Base-by-base conservation (phyloP, 2,113 vertebrate genomes). In the Leucopsar rothschildi region DNA sequence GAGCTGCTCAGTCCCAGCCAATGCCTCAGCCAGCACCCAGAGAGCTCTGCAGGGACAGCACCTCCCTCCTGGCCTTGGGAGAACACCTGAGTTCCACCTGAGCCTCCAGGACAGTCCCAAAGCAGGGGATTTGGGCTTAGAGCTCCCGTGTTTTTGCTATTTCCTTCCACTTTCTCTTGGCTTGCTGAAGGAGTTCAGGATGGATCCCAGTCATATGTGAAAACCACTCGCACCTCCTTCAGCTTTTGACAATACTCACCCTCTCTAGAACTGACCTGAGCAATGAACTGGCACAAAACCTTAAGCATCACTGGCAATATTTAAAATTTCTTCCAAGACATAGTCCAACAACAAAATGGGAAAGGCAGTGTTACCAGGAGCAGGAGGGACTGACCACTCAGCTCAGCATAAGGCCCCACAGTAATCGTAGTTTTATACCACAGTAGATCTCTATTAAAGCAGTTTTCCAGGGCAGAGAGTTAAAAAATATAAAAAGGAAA, bases 391-490 rank as follows among this genome's bases (percentile, higher is more conserved):
- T 72, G 86, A 95, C 35, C 84, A 52, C 23, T 81, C 92, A 79
- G 77, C 47, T 93, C 85, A 63, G 89, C 35, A 6, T 31, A 85
- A 49, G 66, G 37, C 66, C 40, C 61, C 35, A 23, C 12, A 60
- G 31, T 37, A 61, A 69, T 8, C 0, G 1, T 7, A 35, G 53
- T 21, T 70, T 49, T 25, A 55, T 47, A 78, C 88, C 87, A 95
- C 35, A 93, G 70, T 56, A 84, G 79, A 84, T 82, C 93, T 93
- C 81, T 95, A 82, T 75, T 69, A 64, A 82, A 82, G 89, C 83
- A 92, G 77, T 68, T 90, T 88, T 95, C 88, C 88, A 92, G 42
- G 75, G 60, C 44, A 96, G 88, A 94, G 79, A 76, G 65, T 47
- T 66, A 77, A 91, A 95, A 94, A 84, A 86, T 6, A 75, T 4